phyloP scores from a whole-genome alignment of 2,113 vertebrate species.

The Chaetodon trifascialis region DNA sequence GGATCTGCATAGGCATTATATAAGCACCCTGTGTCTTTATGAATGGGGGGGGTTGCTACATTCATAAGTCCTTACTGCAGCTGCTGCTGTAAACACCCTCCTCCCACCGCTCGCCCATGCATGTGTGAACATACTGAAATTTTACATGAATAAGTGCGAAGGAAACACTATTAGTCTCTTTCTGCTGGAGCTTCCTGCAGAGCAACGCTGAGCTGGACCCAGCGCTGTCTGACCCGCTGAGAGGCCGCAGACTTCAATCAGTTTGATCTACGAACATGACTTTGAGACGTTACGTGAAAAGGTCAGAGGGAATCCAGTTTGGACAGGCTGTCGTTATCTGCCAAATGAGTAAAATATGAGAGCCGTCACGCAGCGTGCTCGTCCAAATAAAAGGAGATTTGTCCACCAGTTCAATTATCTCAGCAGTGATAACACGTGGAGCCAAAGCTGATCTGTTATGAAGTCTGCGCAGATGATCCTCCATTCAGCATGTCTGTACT shows the following conservation, averaged over 20 bases:
- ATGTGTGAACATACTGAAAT: slow-evolving; percentile 20
- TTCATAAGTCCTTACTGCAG: slow-evolving; percentile 72
- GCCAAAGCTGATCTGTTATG: too few relatives aligned
- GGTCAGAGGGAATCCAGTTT: background rate
- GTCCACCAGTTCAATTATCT: background rate
- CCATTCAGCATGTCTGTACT: too few relatives aligned
- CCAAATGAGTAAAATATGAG: background rate
- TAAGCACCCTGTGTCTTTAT: slow-evolving; percentile 80
- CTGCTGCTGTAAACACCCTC: slow-evolving; percentile 48
- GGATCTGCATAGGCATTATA: slow-evolving; percentile 72
- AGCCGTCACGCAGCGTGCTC: too few relatives aligned
- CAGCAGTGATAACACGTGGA: background rate
- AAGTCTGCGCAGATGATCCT: too few relatives aligned
- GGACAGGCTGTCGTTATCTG: background rate
- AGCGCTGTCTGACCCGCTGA: background rate
- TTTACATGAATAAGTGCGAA: background rate
- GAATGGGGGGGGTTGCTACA: slow-evolving; percentile 74
- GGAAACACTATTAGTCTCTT: background rate
- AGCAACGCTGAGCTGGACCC: background rate
- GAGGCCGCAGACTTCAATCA: background rate
- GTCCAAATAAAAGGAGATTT: background rate
- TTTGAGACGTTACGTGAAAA: background rate
- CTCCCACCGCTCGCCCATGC: slow-evolving; percentile 10
- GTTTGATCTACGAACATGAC: background rate
- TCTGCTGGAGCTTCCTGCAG: background rate